These are phyloP conservation scores for Pseudopodoces humilis DNA, from an alignment of 2,113 vertebrate species.

Conservation along the genomic window DNA sequence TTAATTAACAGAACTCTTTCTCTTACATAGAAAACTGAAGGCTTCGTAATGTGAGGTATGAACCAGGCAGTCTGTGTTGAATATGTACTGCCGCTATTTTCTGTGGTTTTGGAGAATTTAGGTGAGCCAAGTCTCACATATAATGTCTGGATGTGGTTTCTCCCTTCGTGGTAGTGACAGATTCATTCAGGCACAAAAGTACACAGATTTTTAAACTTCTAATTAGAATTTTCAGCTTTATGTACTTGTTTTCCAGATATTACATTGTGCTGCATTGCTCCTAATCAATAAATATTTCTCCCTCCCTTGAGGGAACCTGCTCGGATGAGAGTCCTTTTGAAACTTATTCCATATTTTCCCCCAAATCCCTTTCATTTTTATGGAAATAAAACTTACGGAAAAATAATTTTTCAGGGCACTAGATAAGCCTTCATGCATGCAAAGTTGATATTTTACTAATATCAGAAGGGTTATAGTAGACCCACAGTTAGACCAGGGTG, in stretches of 20 bases:
- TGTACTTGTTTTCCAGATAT: neutral
- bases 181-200: neutral
- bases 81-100: neutral
- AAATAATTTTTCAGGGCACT: neutral
- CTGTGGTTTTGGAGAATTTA: neutral
- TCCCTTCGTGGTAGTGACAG: neutral
- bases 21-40: neutral
- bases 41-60: neutral
- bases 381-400: too few species aligned
- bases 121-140: neutral
- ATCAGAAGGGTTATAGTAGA: neutral
- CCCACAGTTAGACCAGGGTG: neutral
- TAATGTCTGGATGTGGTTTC: neutral
- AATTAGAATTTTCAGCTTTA: neutral
- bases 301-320: neutral
- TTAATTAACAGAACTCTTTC: neutral
- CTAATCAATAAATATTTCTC: neutral
- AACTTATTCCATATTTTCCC: neutral
- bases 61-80: neutral
- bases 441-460: neutral
- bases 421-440: neutral
- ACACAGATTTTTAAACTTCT: neutral
- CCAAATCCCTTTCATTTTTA: neutral
- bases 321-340: fast-evolving
- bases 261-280: neutral